phyloP scores from a whole-genome alignment of 1,140 invertebrate genomes.

The Physella acuta region DNA sequence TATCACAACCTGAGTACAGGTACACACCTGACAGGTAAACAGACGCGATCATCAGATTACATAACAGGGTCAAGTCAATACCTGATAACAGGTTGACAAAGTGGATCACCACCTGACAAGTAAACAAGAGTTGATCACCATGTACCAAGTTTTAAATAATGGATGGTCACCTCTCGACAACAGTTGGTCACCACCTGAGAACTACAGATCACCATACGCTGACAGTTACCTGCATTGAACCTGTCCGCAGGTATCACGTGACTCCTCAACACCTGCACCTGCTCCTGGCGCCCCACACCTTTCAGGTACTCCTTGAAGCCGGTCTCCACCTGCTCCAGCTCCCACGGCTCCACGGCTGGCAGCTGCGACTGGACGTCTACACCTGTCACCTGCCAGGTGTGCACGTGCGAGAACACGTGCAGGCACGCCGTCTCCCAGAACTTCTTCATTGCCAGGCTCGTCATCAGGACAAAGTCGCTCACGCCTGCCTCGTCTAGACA shows the following conservation, averaged over 20 bases:
- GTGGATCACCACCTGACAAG: too few species aligned
- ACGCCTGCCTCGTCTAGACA: neutral
- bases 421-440: constrained; percentile 20
- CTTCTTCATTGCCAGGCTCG: constrained; percentile 17
- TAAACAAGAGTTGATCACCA: too few species aligned
- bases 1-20: too few species aligned
- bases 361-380: constrained; percentile 10
- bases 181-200: too few species aligned
- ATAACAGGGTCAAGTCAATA: too few species aligned
- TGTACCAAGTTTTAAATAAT: too few species aligned
- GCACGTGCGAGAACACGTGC: constrained; percentile 12
- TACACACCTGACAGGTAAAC: too few species aligned
- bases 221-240: constrained; percentile 26
- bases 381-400: constrained; percentile 15
- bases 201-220: too few species aligned
- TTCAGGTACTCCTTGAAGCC: neutral
- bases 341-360: neutral
- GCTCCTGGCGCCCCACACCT: neutral
- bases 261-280: constrained; percentile 6
- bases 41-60: too few species aligned
- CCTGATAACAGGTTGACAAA: too few species aligned
- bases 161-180: too few species aligned
- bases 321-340: neutral
- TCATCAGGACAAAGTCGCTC: constrained; percentile 6
- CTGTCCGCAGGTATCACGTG: neutral